A percentile compares a stretch with the other conserved stretches of the same genome.
Evolutionary conservation across 2,113 vertebrate species (phyloP).

Genomic region (Capreolus pygargus): DNA sequence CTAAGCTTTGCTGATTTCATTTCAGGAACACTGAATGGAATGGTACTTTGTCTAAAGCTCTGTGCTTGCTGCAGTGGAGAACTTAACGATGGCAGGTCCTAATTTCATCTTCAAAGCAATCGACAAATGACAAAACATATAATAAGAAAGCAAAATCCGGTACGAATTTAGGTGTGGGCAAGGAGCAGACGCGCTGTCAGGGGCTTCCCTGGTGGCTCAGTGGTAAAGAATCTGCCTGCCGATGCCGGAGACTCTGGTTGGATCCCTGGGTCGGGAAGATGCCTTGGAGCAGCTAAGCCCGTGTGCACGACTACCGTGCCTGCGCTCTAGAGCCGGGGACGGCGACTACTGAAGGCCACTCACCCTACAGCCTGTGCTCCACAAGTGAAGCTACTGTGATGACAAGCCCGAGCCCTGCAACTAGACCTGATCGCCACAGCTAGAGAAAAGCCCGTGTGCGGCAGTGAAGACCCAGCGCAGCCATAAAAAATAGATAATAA

Average conservation of each 20-base stretch:
- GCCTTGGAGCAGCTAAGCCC: neutral
- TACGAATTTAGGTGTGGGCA: neutral
- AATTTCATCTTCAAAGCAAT: constrained; percentile 21
- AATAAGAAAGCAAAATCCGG: neutral
- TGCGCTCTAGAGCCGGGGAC: rapidly evolving
- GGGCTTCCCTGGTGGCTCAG: neutral
- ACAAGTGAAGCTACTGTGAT: neutral
- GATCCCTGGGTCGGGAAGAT: neutral
- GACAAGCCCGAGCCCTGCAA: rapidly evolving
- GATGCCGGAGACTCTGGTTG: neutral
- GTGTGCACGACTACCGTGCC: neutral
- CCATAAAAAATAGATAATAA: neutral
- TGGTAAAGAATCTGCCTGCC: neutral
- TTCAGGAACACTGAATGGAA: neutral
- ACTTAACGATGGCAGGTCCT: neutral
- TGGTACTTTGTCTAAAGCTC: neutral
- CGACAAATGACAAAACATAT: neutral
- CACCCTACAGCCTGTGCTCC: neutral
- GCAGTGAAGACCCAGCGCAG: neutral
- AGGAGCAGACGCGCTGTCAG: neutral
- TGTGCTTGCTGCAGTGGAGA: neutral
- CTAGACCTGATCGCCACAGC: neutral
- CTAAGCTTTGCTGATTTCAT: neutral
- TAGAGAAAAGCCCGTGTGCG: rapidly evolving
- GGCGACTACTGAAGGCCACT: neutral